Base-by-base conservation (phyloP, 1,140 invertebrate genomes). In the Gonatopus flavifemur region DNA sequence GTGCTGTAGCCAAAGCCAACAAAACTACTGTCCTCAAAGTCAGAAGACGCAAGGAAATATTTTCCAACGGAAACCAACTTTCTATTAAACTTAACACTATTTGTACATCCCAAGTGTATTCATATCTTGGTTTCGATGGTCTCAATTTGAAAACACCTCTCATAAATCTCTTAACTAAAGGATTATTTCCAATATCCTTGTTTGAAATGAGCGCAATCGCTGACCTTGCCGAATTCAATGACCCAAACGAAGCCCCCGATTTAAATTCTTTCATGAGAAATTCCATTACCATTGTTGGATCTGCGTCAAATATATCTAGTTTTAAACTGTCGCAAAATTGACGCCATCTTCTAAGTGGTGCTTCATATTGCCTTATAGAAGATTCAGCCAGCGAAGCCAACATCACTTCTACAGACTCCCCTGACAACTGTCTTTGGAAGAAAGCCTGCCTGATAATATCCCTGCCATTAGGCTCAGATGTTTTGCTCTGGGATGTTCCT, bases 301-400 rank as follows among this genome's bases (percentile, higher is more conserved):
- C 24, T 16, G 30, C 35, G 18, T 49, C 58, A 62, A 10, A 49
- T 8, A 13, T 5, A 33, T 33, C 15, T 15, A 33, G 6, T n/a
- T 4, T 5, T 8, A 5, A 5, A n/a, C 4, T 15, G 5, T 9
- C 6, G 15, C 32, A 8, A 13, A 33, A 33, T 13, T 13, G 6
- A 9, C 32, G 15, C 32, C 32, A 33, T 33, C 15, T 33, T 33
- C 32, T 7, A 7, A 33, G 41, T 6, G 45, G 32, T 3, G 36
- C 37, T 18, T 50, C 52, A 47, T 61, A 63, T 24, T 70, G 61
- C 32, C 57, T 61, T 7, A 45, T 25, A 4, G 67, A 64, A n/a
- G 21, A 50, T 0, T 61, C 37, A 2, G 55, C 48, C 3, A 66
- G 13, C 19, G 64, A 65, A 1, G 56, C 52, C 18, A 66, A 8